A percentile compares a stretch with the other conserved stretches of the same genome.
Evolutionary conservation across 2,113 vertebrate species (phyloP).

Genomic region (Syngnathus floridae): DNA sequence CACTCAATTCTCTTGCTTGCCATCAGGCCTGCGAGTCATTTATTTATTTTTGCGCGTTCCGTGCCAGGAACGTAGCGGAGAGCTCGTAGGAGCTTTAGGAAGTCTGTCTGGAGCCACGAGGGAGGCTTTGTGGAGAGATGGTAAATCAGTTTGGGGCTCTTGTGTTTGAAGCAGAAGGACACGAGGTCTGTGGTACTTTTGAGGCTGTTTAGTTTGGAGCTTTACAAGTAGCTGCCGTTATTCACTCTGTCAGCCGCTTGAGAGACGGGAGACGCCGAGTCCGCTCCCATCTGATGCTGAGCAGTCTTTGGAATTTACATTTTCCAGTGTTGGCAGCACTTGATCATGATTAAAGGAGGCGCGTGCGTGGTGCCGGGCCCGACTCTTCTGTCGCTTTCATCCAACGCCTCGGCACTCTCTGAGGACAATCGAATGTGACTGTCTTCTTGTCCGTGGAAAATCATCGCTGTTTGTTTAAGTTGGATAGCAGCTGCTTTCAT

Average conservation of each 20-base stretch:
- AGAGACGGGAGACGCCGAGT: conserved; percentile 15
- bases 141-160: conserved; percentile 30
- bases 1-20: conserved; percentile 38
- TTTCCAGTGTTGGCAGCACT: conserved; percentile 48
- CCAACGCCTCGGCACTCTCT: conserved; percentile 28
- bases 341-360: conserved; percentile 63
- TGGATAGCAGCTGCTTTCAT: conserved; percentile 35
- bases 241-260: conserved; percentile 47
- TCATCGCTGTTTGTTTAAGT: conserved; percentile 15
- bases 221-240: conserved; percentile 36
- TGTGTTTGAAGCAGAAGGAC: neutral
- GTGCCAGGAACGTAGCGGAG: conserved; percentile 49
- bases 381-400: conserved; percentile 43
- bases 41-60: conserved; percentile 54
- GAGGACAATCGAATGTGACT: conserved; percentile 29
- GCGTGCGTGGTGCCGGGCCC: conserved; percentile 46
- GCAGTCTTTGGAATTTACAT: conserved; percentile 51
- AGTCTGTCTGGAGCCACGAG: conserved; percentile 22
- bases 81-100: conserved; percentile 32
- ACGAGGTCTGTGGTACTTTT: neutral
- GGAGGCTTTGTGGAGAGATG: conserved; percentile 22
- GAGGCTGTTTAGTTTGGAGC: neutral
- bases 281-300: conserved; percentile 36
- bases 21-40: conserved; percentile 47
- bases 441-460: conserved; percentile 28